A percentile compares a stretch with the other conserved stretches of the same genome.
These are phyloP conservation scores for Aythya baeri DNA, from an alignment of 2,113 vertebrate genomes.

Conservation along the genomic window DNA sequence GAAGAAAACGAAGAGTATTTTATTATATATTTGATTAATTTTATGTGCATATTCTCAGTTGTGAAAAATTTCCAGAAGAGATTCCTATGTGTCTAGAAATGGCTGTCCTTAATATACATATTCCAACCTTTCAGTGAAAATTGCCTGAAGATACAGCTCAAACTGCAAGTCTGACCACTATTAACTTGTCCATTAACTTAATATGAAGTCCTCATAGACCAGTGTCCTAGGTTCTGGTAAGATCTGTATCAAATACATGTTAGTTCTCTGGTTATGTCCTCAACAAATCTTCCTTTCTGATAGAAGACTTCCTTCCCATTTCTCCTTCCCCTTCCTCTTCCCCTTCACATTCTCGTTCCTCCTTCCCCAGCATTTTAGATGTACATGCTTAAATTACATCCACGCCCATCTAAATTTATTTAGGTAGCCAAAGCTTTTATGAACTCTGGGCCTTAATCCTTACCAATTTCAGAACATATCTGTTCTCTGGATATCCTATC, in stretches of 20 bases:
- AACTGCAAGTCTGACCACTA: background rate
- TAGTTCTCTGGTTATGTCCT: background rate
- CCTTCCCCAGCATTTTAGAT: background rate
- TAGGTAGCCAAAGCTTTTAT: background rate
- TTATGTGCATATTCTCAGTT: background rate
- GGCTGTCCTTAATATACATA: background rate
- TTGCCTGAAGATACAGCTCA: background rate
- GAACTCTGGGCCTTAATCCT: background rate
- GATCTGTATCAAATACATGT: fast-evolving
- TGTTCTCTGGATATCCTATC: background rate
- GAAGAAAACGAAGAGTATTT: background rate
- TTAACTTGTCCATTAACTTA: background rate
- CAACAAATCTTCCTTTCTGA: background rate
- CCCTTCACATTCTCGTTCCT: background rate
- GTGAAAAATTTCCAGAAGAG: background rate
- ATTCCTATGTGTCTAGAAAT: background rate
- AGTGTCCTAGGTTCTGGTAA: background rate
- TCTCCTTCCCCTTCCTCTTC: background rate
- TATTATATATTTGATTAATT: background rate
- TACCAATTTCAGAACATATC: background rate
- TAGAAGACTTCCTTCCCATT: background rate
- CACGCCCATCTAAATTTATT: background rate
- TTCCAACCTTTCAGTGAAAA: background rate
- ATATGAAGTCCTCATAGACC: background rate
- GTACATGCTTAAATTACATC: background rate